Evolutionary conservation across 2,113 vertebrate species (phyloP), one percentile per base, ranked within the genome.

Genomic region (Misgurnus anguillicaudatus): DNA sequence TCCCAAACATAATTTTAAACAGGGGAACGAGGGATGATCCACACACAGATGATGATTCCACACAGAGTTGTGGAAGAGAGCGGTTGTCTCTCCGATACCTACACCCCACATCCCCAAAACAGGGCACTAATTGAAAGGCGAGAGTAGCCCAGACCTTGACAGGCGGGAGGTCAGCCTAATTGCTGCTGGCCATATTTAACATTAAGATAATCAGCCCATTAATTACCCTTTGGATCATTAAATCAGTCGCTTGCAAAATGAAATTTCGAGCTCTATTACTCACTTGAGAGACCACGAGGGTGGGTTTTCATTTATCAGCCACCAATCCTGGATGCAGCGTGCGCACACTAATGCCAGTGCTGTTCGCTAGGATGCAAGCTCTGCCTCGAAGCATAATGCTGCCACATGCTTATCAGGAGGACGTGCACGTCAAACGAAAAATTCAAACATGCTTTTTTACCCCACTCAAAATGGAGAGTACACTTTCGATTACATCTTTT

Each of bases 191-290:
- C 97, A 99, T 98, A 98, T 99, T 99, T 99, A 99, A 99, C 97
- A 99, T 99, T 98, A 99, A 98, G 97, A 98, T 99, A 98, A 99
- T 99, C 97, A 99, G 97, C 94, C 94, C 96, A 98, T 99, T 99
- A 99, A 99, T 99, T 99, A 99, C 97, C 96, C 95, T 95, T 95
- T 94, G 96, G 97, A 99, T 99, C 97, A 98, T 99, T 99, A 99
- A 99, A 98, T 98, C 97, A 99, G 97, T 97, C 96, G 96, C 95
- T 99, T 97, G 97, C 96, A 98, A 99, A 98, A 99, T 98, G 97
- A 98, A 98, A 99, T 98, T 96, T 96, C 95, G 95, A 95, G 96
- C 95, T 97, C 97, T 98, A 98, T 99, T 98, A 98, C 95, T 98
- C 97, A 99, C 94, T 95, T 94, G 95, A 98, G 96, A 96, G 96